These are phyloP conservation scores for Calephelis perditalis DNA, from an alignment of 2,888 invertebrate species.

Conservation along the genomic window DNA sequence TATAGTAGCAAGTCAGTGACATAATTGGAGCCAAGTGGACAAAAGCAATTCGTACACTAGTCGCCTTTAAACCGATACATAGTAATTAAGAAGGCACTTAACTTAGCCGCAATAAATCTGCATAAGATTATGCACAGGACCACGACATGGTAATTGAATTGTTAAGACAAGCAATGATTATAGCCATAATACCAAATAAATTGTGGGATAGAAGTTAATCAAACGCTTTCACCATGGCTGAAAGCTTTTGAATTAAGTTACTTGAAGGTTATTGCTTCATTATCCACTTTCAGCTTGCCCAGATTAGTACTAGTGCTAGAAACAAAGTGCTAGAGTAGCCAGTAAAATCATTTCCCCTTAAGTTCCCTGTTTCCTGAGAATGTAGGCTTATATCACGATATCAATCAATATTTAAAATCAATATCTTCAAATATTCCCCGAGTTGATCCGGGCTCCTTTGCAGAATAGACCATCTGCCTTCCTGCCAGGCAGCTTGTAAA, in stretches of 20 bases:
- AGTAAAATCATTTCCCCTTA: no score
- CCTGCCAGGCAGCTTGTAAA: no score
- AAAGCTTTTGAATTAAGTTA: neutral
- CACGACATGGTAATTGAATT: constrained; percentile 15
- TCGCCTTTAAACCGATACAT: constrained; percentile 29
- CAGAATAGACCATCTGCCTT: no score
- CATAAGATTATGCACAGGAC: constrained; percentile 23
- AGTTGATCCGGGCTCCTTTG: no score
- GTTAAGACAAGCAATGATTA: constrained; percentile 13
- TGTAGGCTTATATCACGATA: no score
- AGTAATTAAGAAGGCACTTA: constrained; percentile 40
- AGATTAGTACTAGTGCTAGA: no score
- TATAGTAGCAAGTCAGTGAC: no score
- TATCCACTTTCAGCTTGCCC: no score
- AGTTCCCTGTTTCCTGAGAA: no score
- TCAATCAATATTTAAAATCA: no score
- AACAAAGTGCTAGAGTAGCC: no score
- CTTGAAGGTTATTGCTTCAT: neutral
- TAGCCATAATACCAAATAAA: constrained; percentile 1
- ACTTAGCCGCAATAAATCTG: constrained; percentile 36
- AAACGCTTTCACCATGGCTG: neutral
- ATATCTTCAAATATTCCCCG: no score
- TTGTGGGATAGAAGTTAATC: constrained; percentile 6
- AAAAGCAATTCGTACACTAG: constrained; percentile 20
- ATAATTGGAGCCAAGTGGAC: constrained; percentile 21